Percentiles rank a stretch among this genome's conserved stretches.
These are phyloP conservation scores for Acleris sparsana DNA, from an alignment of 2,888 invertebrate species.

Conservation along the genomic window DNA sequence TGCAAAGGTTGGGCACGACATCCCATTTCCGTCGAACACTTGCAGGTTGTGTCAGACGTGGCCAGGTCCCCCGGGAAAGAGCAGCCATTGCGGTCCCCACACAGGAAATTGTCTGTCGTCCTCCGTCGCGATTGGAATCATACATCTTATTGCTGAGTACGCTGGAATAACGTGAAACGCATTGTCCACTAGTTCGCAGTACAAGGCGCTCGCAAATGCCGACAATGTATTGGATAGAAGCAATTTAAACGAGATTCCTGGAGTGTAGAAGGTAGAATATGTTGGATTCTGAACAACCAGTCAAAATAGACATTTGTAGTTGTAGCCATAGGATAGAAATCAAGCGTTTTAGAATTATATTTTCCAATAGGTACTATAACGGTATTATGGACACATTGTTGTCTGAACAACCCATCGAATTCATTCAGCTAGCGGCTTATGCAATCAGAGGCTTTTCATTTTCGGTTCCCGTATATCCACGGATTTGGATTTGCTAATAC, in stretches of 20 bases:
- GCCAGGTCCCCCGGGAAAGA: constrained; percentile 68
- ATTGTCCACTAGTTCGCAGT: background rate
- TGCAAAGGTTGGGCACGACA: constrained; percentile 68
- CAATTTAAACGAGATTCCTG: no score
- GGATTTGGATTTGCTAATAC: constrained; percentile 20
- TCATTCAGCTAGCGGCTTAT: constrained; percentile 25
- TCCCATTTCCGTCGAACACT: constrained; percentile 75
- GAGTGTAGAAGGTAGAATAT: no score
- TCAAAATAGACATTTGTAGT: no score
- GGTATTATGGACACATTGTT: constrained; percentile 2
- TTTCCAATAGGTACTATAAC: no score
- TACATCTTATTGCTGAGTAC: constrained; percentile 23
- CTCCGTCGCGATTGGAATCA: constrained; percentile 60
- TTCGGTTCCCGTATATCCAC: constrained; percentile 9
- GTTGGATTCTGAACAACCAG: no score
- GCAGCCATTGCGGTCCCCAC: constrained; percentile 65
- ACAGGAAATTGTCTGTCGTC: constrained; percentile 80
- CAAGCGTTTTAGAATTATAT: no score
- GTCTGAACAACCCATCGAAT: constrained; percentile 14
- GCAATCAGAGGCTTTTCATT: constrained; percentile 16
- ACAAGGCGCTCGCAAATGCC: no score
- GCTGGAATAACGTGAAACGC: constrained; percentile 13
- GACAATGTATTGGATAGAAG: no score
- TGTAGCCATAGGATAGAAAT: no score
- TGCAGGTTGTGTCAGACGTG: constrained; percentile 67